Conservation (phyloP, 1,140 invertebrate genomes). For the Drosophila carrolli region DNA sequence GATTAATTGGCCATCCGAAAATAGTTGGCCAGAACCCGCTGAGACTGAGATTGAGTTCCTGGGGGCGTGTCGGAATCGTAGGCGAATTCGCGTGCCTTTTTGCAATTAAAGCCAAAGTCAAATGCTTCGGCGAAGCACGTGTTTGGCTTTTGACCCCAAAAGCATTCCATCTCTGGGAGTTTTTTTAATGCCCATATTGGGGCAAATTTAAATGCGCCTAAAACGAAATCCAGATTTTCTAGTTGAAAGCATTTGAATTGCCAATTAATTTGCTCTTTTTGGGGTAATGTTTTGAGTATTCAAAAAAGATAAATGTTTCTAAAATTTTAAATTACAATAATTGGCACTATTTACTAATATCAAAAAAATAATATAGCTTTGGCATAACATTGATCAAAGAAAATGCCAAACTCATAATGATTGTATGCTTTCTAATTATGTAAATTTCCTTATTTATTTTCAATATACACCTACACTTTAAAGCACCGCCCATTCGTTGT, state of each 20-base stretch:
- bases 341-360: too few relatives aligned
- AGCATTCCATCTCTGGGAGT: slow-evolving; percentile 14
- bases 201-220: slow-evolving; percentile 4
- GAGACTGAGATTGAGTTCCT: slow-evolving; percentile 55
- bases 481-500: slow-evolving; percentile 14
- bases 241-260: slow-evolving; percentile 44
- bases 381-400: too few relatives aligned
- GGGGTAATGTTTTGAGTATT: background rate
- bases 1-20: slow-evolving; percentile 71
- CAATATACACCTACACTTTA: slow-evolving; percentile 2
- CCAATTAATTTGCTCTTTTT: slow-evolving; percentile 37
- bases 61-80: slow-evolving; percentile 13
- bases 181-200: background rate
- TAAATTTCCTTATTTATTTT: background rate
- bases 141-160: slow-evolving; percentile 31
- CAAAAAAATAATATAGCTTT: too few relatives aligned
- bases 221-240: slow-evolving; percentile 17
- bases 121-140: slow-evolving; percentile 32
- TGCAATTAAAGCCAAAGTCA: slow-evolving; percentile 54
- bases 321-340: too few relatives aligned
- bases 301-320: too few relatives aligned
- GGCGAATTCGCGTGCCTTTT: slow-evolving; percentile 61
- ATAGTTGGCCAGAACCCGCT: slow-evolving; percentile 51
- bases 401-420: background rate
- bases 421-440: background rate